phyloP scores from a whole-genome alignment of 2,113 vertebrate genomes.

The Scopus umbretta region DNA sequence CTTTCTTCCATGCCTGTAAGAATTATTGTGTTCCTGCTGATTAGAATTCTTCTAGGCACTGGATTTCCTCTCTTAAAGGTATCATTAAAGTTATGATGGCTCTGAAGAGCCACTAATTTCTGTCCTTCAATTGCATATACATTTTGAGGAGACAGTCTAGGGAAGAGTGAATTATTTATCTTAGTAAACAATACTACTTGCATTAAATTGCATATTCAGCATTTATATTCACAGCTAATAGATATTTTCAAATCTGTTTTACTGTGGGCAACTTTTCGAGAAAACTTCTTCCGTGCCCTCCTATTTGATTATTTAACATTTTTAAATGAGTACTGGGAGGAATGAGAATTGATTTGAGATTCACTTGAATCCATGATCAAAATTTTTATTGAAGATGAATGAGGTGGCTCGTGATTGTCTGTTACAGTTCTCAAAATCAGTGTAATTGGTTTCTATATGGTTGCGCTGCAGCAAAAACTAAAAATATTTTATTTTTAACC shows the following conservation, averaged over 20 bases:
- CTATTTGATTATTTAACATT: not conserved
- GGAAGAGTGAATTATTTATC: not conserved
- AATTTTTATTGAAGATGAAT: not conserved
- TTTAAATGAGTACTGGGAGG: not conserved
- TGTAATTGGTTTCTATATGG: not conserved
- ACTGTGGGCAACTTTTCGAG: not conserved
- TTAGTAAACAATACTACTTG: not conserved
- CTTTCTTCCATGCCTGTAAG: not conserved
- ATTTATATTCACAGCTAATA: not conserved
- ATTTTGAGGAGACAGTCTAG: not conserved
- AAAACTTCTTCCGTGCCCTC: not conserved
- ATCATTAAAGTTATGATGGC: not conserved
- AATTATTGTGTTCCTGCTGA: not conserved
- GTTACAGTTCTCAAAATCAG: not conserved
- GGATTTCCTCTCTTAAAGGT: not conserved
- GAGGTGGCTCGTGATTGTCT: not conserved
- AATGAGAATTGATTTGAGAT: not conserved
- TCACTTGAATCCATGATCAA: not conserved
- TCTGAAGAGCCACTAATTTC: not conserved
- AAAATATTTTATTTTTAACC: not conserved
- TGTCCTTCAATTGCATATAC: not conserved
- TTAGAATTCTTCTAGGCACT: not conserved
- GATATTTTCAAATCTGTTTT: not conserved
- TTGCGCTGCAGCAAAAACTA: not conserved
- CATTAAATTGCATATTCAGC: not conserved